phyloP scores from a whole-genome alignment of 2,113 vertebrate genomes.

The Phalacrocorax aristotelis region DNA sequence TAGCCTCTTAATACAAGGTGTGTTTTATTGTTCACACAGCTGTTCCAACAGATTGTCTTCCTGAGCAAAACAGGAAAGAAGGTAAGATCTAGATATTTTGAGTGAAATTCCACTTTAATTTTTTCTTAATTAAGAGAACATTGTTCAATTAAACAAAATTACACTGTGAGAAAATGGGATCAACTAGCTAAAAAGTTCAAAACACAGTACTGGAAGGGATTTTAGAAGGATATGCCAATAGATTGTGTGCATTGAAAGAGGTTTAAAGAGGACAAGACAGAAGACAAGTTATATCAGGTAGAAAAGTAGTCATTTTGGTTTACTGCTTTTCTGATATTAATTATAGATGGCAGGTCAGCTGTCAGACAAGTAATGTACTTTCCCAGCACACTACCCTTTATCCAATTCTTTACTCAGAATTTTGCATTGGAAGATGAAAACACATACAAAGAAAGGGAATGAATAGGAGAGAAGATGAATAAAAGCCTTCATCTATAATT shows the following conservation, averaged over 20 bases:
- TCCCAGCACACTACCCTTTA: slow-evolving; percentile 22
- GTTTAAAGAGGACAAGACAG: slow-evolving; percentile 31
- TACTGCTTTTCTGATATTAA: slow-evolving; percentile 64
- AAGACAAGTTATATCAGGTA: slow-evolving; percentile 46
- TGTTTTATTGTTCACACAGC: slow-evolving; percentile 62
- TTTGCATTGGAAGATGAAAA: neutral
- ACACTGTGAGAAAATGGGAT: slow-evolving; percentile 42
- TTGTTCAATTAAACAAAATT: slow-evolving; percentile 60
- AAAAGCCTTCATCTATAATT: neutral
- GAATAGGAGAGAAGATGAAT: neutral
- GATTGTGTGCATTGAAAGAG: neutral
- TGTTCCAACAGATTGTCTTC: slow-evolving; percentile 69
- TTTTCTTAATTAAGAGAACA: slow-evolving; percentile 71
- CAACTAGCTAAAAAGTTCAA: slow-evolving; percentile 47
- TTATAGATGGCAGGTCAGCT: slow-evolving; percentile 66
- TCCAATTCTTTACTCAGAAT: neutral
- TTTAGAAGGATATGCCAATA: slow-evolving; percentile 18
- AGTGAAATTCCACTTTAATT: slow-evolving; percentile 67
- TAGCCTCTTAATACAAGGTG: slow-evolving; percentile 59
- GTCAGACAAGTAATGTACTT: slow-evolving; percentile 3
- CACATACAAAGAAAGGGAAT: neutral
- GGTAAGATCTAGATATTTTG: slow-evolving; percentile 46
- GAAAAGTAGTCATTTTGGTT: slow-evolving; percentile 67
- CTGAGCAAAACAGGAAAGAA: slow-evolving; percentile 45
- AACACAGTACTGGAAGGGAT: neutral